Evolutionary conservation across 2,888 invertebrate genomes (phyloP).

Genomic region (Darwinula stevensoni): DNA sequence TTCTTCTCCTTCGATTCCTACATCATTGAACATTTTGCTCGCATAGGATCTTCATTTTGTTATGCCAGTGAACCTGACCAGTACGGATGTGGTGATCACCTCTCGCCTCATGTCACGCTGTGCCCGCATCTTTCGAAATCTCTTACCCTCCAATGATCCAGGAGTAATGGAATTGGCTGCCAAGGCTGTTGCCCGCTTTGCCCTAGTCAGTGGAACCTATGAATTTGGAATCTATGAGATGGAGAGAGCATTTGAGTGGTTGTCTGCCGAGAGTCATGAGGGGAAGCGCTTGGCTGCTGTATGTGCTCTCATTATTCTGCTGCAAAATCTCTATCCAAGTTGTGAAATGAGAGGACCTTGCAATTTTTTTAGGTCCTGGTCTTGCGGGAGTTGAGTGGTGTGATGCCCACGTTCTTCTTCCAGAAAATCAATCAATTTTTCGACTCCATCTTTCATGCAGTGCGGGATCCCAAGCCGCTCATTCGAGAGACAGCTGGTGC

Average conservation of each 20-base stretch:
- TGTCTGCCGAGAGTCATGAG: constrained; percentile 65
- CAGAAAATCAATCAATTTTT: constrained; percentile 58
- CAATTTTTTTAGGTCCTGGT: too few species aligned
- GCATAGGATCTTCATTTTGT: constrained; percentile 8
- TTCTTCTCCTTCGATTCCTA: too few species aligned
- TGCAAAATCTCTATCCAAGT: too few species aligned
- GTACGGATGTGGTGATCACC: constrained; percentile 71
- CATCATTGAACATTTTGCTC: too few species aligned
- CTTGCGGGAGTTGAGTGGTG: constrained; percentile 67
- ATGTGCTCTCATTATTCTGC: too few species aligned
- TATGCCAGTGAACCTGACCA: constrained; percentile 55
- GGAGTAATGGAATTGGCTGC: constrained; percentile 87
- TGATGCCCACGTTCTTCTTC: constrained; percentile 90
- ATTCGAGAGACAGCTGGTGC: constrained; percentile 78
- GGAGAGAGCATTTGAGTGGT: constrained; percentile 80
- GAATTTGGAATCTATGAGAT: constrained; percentile 97
- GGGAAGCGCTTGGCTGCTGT: constrained; percentile 75
- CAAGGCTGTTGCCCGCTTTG: constrained; percentile 73
- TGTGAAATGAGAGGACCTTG: too few species aligned
- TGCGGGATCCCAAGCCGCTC: constrained; percentile 63
- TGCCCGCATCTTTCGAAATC: constrained; percentile 64
- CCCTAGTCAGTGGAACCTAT: constrained; percentile 37
- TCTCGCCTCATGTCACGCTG: constrained; percentile 67
- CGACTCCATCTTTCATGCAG: constrained; percentile 66
- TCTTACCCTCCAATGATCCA: constrained; percentile 59